Percentiles rank a stretch among this genome's conserved stretches.
phyloP scores from a whole-genome alignment of 2,888 invertebrate species.

The Imbricaverruca yamaguchii region DNA sequence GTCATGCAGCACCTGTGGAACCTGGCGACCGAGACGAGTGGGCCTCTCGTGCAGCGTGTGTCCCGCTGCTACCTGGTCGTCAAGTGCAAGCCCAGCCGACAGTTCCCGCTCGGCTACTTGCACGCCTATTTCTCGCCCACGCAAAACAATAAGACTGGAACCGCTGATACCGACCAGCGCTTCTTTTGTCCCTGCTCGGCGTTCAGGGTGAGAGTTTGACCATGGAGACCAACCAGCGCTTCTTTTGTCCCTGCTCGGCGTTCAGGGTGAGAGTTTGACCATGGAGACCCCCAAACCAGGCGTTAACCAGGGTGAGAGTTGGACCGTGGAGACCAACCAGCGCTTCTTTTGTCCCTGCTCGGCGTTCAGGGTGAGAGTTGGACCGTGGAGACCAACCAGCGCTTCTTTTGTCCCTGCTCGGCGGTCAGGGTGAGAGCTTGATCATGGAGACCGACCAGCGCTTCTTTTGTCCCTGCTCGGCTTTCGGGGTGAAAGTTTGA shows the following conservation, averaged over 20 bases:
- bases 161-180: slow-evolving; percentile 45
- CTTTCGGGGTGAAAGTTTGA: slow-evolving; percentile 44
- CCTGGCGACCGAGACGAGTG: slow-evolving; percentile 51
- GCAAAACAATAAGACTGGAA: slow-evolving; percentile 34
- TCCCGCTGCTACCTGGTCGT: slow-evolving; percentile 63
- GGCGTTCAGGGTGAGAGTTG: slow-evolving; percentile 47
- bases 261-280: slow-evolving; percentile 43
- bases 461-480: slow-evolving; percentile 52
- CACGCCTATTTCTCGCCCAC: slow-evolving; percentile 53
- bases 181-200: slow-evolving; percentile 53
- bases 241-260: slow-evolving; percentile 51
- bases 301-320: slow-evolving; percentile 45
- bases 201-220: slow-evolving; percentile 43
- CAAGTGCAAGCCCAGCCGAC: slow-evolving; percentile 56
- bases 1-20: slow-evolving; percentile 47
- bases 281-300: slow-evolving; percentile 38
- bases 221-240: slow-evolving; percentile 47
- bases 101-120: slow-evolving; percentile 60
- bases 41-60: slow-evolving; percentile 60
- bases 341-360: slow-evolving; percentile 54
- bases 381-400: slow-evolving; percentile 44
- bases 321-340: slow-evolving; percentile 43
- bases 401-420: slow-evolving; percentile 53
- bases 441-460: slow-evolving; percentile 45
- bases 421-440: slow-evolving; percentile 48